Base-by-base conservation (phyloP, 2,113 vertebrate species). In the Eublepharis macularius region DNA sequence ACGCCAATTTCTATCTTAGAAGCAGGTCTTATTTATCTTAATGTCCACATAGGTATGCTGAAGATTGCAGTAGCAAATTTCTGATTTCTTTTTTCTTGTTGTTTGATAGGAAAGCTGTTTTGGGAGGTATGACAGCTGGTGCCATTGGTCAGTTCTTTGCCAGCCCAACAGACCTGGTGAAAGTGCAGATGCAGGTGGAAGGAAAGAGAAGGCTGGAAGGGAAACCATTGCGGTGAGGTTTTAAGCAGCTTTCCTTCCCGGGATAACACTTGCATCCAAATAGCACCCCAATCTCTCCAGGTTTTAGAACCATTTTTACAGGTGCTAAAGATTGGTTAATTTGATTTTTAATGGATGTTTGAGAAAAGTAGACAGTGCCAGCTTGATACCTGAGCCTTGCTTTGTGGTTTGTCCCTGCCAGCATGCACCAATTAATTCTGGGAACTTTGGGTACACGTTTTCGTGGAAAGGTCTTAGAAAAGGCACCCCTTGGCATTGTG, bases 161-260 rank as follows among this genome's bases (percentile, higher is more conserved):
- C 85, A 98, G 97, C 81, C 97, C 97, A 1, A 92, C 97, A 17
- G 98, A 98, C 84, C 95, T 98, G 88, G 97, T 98, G 75, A 98
- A 98, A 88, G 97, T 98, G 49, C 98, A 98, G 92, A 97, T 98
- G 97, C 97, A 98, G 84, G 98, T 98, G 97, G 98, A 98, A 92
- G 98, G 97, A 2, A 97, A 90, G 85, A 93, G 97, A 70, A 95
- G 94, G 86, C 82, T 98, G 47, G 97, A 98, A 94, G 97, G 97
- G 78, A 97, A 98, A 83, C 96, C 97, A 0, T 88, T 96, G 74
- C 90, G 97, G 97, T 98, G n/a, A 51, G 97, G 88, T 89, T 66
- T 89, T 79, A 26, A n/a, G 63, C 51, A 8, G 9, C 51, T 54
- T 66, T 66, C 11, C 65, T n/a, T n/a, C 65, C 57, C 5, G 57